Percentiles rank a stretch among this genome's conserved stretches.
Conservation (phyloP, 2,797 vertebrate genomes). For the Gallinago nigripennis region DNA sequence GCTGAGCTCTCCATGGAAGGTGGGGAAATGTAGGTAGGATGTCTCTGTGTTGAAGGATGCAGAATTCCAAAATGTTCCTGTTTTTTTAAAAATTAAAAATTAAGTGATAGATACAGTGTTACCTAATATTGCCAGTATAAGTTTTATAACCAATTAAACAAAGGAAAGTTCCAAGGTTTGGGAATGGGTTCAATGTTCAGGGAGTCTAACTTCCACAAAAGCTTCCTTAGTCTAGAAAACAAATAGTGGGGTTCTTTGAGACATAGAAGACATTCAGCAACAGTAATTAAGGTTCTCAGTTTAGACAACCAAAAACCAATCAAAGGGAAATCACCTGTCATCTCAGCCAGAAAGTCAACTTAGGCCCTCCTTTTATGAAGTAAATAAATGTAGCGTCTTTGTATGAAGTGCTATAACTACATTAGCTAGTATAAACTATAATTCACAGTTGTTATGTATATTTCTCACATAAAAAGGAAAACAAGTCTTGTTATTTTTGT, state of each 20-base stretch:
- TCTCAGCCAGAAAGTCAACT: not conserved
- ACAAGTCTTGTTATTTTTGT: not conserved
- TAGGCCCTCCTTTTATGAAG: not conserved
- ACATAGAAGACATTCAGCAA: not conserved
- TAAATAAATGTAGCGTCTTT: not conserved
- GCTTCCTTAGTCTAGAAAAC: not conserved
- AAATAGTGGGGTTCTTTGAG: not conserved
- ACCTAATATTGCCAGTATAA: not conserved
- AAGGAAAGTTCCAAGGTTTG: not conserved
- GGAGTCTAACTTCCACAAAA: not conserved
- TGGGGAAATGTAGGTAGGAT: slow-evolving; percentile 94
- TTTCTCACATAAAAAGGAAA: not conserved
- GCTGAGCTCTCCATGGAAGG: slow-evolving; percentile 90
- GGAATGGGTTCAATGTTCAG: not conserved
- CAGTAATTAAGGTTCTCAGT: not conserved
- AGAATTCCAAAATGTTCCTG: slow-evolving; percentile 90
- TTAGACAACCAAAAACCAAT: not conserved
- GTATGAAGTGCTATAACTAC: not conserved
- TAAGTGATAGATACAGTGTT: not conserved
- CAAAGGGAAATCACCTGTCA: not conserved
- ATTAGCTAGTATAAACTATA: not conserved
- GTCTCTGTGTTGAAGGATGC: slow-evolving; percentile 91
- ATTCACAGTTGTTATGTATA: not conserved
- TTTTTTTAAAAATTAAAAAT: slow-evolving; percentile 3
- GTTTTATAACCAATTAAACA: not conserved